Percentiles rank a stretch among this genome's conserved stretches.
phyloP scores from a whole-genome alignment of 1,140 invertebrate genomes.

The Brachionus rotundiformis region DNA sequence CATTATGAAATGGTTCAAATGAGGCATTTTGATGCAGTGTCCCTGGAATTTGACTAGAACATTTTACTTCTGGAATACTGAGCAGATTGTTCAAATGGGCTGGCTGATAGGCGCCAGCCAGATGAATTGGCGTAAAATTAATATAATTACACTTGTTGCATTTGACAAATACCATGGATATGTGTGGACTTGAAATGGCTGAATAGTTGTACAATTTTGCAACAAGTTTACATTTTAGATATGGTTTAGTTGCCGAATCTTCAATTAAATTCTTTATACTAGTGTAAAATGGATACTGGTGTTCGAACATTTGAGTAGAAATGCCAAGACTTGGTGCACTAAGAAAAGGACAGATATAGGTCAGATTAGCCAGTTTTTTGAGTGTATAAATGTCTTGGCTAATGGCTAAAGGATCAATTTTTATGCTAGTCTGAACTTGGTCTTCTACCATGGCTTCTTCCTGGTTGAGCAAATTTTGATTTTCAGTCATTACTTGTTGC shows the following conservation, averaged over 20 bases:
- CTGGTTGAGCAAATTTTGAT: not conserved
- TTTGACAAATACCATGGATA: not conserved
- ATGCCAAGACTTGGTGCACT: not conserved
- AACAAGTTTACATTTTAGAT: not conserved
- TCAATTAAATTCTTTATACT: not conserved
- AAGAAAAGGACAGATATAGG: not conserved
- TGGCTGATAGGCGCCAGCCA: not conserved
- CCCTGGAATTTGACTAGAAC: not conserved
- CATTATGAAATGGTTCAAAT: not conserved
- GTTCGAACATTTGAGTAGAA: not conserved
- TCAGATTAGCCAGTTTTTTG: not conserved
- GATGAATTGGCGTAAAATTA: conserved; percentile 33
- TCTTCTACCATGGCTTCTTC: not conserved
- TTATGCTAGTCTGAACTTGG: not conserved
- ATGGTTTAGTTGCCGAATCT: not conserved
- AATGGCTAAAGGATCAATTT: not conserved
- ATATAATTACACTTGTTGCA: conserved; percentile 28
- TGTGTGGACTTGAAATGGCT: not conserved
- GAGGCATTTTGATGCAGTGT: not conserved
- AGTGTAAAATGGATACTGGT: not conserved
- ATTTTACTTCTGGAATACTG: not conserved
- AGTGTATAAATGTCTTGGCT: conserved; percentile 18
- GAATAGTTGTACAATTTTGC: conserved; percentile 33
- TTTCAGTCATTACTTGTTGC: not conserved
- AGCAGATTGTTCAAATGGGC: not conserved